A percentile compares a stretch with the other conserved stretches of the same genome.
These are phyloP conservation scores for Carpatolechia fugitivella DNA, from an alignment of 2,888 invertebrate genomes.

Conservation along the genomic window DNA sequence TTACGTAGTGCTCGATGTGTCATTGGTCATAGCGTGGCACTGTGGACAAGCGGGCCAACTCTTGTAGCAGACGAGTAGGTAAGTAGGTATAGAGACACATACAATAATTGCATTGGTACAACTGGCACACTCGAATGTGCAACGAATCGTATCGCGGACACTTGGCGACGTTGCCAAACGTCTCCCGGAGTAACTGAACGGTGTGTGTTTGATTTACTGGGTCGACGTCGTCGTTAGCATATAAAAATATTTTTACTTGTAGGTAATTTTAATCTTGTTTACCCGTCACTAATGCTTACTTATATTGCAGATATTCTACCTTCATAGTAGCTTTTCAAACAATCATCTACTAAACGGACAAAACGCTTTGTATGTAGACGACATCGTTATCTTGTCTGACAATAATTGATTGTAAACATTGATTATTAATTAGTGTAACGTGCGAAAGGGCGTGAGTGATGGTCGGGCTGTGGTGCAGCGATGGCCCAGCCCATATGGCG, in stretches of 20 bases:
- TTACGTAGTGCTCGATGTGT: conserved; percentile 70
- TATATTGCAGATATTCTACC: too few species aligned
- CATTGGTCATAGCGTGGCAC: conserved; percentile 51
- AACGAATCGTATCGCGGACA: conserved; percentile 43
- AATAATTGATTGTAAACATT: conserved; percentile 10
- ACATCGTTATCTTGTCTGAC: conserved; percentile 8
- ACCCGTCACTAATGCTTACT: too few species aligned
- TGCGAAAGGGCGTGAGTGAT: conserved; percentile 53
- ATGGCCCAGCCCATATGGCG: conserved; percentile 69
- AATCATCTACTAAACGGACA: too few species aligned
- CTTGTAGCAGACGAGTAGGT: conserved; percentile 49
- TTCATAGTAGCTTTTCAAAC: too few species aligned
- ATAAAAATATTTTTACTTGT: too few species aligned
- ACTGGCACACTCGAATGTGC: conserved; percentile 50
- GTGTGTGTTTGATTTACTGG: conserved; percentile 1
- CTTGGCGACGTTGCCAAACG: conserved; percentile 58
- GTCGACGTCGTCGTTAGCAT: not conserved
- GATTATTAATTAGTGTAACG: conserved; percentile 43
- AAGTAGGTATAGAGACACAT: conserved; percentile 34
- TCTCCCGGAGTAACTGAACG: conserved; percentile 24
- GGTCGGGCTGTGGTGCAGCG: conserved; percentile 37
- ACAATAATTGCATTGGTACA: conserved; percentile 46
- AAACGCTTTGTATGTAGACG: conserved; percentile 1
- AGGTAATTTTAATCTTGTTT: too few species aligned
- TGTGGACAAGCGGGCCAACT: conserved; percentile 35